Conservation (phyloP, 2,797 vertebrate genomes). For the Hephaestus fuliginosus region DNA sequence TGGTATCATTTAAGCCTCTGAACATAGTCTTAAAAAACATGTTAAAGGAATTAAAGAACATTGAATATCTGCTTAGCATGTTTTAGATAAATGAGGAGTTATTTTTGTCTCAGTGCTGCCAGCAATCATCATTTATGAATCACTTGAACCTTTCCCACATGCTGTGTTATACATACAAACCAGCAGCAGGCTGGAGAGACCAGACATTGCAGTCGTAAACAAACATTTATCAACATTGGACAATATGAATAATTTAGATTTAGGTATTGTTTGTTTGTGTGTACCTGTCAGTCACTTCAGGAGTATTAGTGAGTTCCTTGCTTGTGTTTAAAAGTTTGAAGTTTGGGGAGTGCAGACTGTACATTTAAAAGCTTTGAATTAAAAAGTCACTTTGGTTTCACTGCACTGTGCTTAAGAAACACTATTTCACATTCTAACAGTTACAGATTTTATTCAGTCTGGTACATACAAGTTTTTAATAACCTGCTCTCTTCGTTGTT, state of each 20-base stretch:
- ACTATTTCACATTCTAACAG: background rate
- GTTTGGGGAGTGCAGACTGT: background rate
- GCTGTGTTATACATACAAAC: no score
- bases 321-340: background rate
- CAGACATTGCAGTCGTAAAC: background rate
- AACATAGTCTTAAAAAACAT: no score
- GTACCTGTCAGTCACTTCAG: background rate
- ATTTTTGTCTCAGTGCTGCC: no score
- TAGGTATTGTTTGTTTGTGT: background rate
- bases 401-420: background rate
- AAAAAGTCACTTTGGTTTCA: background rate
- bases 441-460: background rate
- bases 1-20: no score
- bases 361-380: background rate
- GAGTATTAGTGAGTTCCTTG: background rate
- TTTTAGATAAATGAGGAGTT: no score
- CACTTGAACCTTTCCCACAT: no score
- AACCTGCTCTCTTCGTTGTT: background rate
- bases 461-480: background rate
- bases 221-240: constrained; percentile 10
- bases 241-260: background rate
- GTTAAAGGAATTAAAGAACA: background rate
- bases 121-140: no score
- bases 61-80: background rate
- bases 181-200: no score